Evolutionary conservation across 1,140 invertebrate genomes (phyloP).

Genomic region (Drosophila sturtevanti): DNA sequence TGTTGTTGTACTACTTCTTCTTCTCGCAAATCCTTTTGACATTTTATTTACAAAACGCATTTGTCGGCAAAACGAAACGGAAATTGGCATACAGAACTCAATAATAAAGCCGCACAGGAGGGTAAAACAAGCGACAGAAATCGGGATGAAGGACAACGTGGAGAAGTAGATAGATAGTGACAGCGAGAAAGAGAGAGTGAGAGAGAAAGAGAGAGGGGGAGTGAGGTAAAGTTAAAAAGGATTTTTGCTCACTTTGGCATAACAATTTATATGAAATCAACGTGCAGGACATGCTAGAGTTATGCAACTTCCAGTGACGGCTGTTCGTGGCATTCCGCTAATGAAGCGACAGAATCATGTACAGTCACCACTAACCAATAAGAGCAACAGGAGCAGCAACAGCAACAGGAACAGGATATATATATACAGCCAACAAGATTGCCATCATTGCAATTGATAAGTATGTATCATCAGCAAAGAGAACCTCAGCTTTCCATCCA

Average conservation of each 20-base stretch:
- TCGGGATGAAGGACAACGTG: conserved; percentile 22
- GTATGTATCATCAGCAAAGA: conserved; percentile 9
- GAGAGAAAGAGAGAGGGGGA: background rate
- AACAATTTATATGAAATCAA: background rate
- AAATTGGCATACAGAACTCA: conserved; percentile 72
- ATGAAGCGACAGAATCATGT: conserved; percentile 1
- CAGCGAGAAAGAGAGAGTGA: background rate
- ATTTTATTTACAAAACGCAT: conserved; percentile 78
- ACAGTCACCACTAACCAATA: background rate
- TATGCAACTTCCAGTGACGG: background rate
- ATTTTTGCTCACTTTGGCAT: conserved; percentile 17
- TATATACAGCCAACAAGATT: conserved; percentile 27
- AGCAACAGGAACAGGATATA: background rate
- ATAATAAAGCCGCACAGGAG: conserved; percentile 69
- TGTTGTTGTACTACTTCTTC: too few relatives aligned
- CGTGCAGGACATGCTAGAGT: background rate
- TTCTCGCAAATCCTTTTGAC: conserved; percentile 70
- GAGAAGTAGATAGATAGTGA: background rate
- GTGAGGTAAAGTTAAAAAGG: conserved; percentile 19
- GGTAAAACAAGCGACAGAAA: conserved; percentile 45
- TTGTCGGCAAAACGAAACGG: conserved; percentile 59
- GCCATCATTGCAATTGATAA: conserved; percentile 11
- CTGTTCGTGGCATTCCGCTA: background rate
- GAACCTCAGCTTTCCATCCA: conserved; percentile 10
- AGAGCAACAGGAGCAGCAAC: background rate